phyloP scores from a whole-genome alignment of 2,888 invertebrate species.

The Sturmia bella region DNA sequence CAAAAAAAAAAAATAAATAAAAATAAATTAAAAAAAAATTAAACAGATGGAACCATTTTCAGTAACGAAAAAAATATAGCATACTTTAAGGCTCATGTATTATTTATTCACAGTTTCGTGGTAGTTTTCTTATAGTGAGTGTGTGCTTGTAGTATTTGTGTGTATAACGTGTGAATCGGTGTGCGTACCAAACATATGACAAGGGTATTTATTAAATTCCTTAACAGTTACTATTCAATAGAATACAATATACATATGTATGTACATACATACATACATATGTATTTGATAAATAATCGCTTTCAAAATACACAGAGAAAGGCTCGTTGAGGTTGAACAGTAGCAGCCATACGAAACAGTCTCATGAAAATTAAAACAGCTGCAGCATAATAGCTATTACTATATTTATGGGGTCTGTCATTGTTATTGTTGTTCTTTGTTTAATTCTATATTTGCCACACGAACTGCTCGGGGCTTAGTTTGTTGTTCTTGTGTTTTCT shows the following conservation, averaged over 20 bases:
- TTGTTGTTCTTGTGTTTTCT: slow-evolving; percentile 2
- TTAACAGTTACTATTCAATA: slow-evolving; percentile 43
- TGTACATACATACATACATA: no score
- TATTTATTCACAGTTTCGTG: slow-evolving; percentile 31
- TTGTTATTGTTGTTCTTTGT: slow-evolving; percentile 45
- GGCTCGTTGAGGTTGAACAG: slow-evolving; percentile 3
- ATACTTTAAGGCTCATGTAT: slow-evolving; percentile 60
- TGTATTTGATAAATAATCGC: slow-evolving; percentile 20
- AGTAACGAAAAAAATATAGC: slow-evolving; percentile 33
- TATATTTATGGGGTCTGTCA: slow-evolving; percentile 15
- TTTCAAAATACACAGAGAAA: background rate
- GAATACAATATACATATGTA: background rate
- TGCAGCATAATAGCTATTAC: slow-evolving; percentile 53
- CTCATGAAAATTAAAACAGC: slow-evolving; percentile 60
- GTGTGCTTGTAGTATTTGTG: slow-evolving; percentile 1
- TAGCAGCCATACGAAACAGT: background rate
- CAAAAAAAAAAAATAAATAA: slow-evolving; percentile 1
- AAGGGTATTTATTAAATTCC: slow-evolving; percentile 24
- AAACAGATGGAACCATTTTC: background rate
- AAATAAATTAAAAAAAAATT: background rate
- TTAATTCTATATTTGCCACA: slow-evolving; percentile 10
- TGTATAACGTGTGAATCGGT: background rate
- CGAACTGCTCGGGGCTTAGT: slow-evolving; percentile 17
- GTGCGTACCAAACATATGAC: slow-evolving; percentile 36
- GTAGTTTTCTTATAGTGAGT: slow-evolving; percentile 6